Percentiles rank a stretch among this genome's conserved stretches.
These are phyloP conservation scores for Hirtodrosophila duncani DNA, from an alignment of 2,888 invertebrate species.

Conservation along the genomic window DNA sequence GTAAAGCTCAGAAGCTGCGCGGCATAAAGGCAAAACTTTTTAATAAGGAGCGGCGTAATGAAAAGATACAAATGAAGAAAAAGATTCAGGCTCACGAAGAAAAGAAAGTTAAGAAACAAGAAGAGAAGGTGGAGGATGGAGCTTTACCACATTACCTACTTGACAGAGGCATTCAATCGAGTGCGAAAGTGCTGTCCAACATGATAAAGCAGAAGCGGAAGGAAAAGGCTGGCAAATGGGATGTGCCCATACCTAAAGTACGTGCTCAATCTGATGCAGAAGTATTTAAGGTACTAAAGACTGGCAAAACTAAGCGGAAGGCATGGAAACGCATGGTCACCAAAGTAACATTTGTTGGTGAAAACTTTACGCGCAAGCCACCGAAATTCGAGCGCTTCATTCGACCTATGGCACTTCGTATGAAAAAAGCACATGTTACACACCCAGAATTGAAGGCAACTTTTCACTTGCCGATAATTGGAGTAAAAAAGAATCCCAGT, in stretches of 20 bases:
- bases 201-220: conserved; percentile 99
- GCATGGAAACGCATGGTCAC: conserved; percentile 99
- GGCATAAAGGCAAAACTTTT: conserved; percentile 98
- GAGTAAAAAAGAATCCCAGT: conserved; percentile 99
- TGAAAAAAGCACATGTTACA: conserved; percentile 98
- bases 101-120: conserved; percentile 91
- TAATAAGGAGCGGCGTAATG: conserved; percentile 96
- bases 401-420: conserved; percentile 96
- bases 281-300: conserved; percentile 94
- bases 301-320: conserved; percentile 95
- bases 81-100: conserved; percentile 98
- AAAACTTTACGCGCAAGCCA: conserved; percentile 98
- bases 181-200: conserved; percentile 97
- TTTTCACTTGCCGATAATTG: conserved; percentile 97
- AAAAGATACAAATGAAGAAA: conserved; percentile 99
- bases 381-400: conserved; percentile 99
- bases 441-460: conserved; percentile 99
- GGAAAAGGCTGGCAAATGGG: conserved; percentile 99
- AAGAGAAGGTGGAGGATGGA: conserved; percentile 91
- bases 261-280: conserved; percentile 97
- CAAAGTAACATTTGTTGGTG: conserved; percentile 98
- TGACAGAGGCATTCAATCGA: conserved; percentile 95
- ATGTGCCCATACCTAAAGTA: conserved; percentile 99
- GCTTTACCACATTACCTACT: conserved; percentile 97
- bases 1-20: conserved; percentile 93